Evolutionary conservation across 2,888 invertebrate species (phyloP), one percentile per base, ranked within the genome.

Genomic region (Rugalucina vietnamica): DNA sequence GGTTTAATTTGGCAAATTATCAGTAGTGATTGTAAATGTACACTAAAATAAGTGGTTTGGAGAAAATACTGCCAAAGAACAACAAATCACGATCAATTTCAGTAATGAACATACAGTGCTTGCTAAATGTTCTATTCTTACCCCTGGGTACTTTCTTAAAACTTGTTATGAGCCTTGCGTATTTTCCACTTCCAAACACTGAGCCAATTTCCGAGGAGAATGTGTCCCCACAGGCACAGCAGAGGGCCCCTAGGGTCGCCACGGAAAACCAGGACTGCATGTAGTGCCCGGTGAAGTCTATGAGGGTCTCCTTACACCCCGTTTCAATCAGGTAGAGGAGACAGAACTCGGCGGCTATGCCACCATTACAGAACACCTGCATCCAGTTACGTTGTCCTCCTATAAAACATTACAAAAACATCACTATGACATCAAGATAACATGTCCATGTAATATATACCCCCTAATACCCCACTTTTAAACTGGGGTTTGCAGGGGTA

Each of bases 161-260:
- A 27, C 96, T 96, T 14, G 98, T 98, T 39, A 98, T 96, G 5
- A 98, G 96, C 88, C 96, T 95, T 4, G 98, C 98, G 85, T 97
- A 96, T 0, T 96, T 95, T 36, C 95, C 82, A 8, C 32, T 95
- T 8, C 97, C 96, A 29, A 97, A 93, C 0, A 97, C 98, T 43
- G 97, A 96, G 0, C 98, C 98, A 27, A 98, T 94, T 95, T 98
- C 98, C 50, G 98, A 98, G 72, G 98, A 97, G 97, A 98, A 98
- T 0, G 98, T 98, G 93, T 98, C 98, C 0, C 98, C 98, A 94
- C 97, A 97, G 90, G 97, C 97, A 92, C 97, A 97, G 21, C 97
- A 96, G 91, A 98, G 96, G 0, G 97, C 96, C 90, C 97, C 97
- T 89, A 98, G 95, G 76, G 98, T 96, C 39, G 97, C 97, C 90